Conservation (phyloP, 2,888 invertebrate species). For the Epistrophe grossulariae region DNA sequence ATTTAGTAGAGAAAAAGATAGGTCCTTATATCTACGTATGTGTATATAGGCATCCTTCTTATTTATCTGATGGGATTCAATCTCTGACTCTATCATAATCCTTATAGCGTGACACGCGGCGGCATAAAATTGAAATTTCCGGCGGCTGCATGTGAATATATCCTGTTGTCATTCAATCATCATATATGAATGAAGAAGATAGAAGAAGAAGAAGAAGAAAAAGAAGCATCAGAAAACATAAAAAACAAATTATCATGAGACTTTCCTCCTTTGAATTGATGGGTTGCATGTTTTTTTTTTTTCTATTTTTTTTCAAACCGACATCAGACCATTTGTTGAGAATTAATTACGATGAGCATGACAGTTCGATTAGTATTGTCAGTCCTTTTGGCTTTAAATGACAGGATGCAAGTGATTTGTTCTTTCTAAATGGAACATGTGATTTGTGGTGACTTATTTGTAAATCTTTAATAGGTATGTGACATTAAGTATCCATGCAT, state of each 20-base stretch:
- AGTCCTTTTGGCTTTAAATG: slow-evolving; percentile 28
- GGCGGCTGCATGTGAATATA: slow-evolving; percentile 48
- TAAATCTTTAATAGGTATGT: slow-evolving; percentile 17
- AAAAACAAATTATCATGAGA: slow-evolving; percentile 63
- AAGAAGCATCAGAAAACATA: slow-evolving; percentile 21
- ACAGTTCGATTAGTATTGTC: slow-evolving; percentile 66
- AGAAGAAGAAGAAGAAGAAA: background rate
- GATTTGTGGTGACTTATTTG: slow-evolving; percentile 56
- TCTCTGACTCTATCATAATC: slow-evolving; percentile 40
- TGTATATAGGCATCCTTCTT: slow-evolving; percentile 15
- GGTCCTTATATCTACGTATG: background rate
- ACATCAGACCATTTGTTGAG: slow-evolving; percentile 60
- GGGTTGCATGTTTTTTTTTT: slow-evolving; percentile 40
- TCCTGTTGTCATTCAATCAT: slow-evolving; percentile 48
- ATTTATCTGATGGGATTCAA: background rate
- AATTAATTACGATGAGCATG: slow-evolving; percentile 70
- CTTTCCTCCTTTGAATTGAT: slow-evolving; percentile 33
- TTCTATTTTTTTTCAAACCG: background rate
- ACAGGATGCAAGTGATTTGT: slow-evolving; percentile 61
- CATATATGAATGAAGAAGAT: background rate
- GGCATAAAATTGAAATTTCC: slow-evolving; percentile 69
- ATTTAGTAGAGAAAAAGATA: background rate
- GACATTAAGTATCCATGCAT: background rate
- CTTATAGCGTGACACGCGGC: slow-evolving; percentile 57
- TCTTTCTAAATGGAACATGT: slow-evolving; percentile 52